These are phyloP conservation scores for Poecilobothrus nobilitatus DNA, from an alignment of 2,888 invertebrate species.

Conservation along the genomic window DNA sequence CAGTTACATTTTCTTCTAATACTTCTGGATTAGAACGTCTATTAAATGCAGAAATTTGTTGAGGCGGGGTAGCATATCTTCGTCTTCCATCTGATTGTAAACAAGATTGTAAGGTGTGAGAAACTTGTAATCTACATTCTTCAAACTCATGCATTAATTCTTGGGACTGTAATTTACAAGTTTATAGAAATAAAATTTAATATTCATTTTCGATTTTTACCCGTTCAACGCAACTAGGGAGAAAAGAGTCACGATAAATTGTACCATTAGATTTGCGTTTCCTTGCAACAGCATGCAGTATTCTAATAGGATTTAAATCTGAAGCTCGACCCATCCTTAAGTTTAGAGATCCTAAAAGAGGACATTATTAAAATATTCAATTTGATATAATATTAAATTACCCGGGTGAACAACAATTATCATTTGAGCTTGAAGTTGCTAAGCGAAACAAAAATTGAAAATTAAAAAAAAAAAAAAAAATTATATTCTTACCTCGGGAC, in stretches of 20 bases:
- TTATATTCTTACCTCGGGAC: slow-evolving; percentile 2
- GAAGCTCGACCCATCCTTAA: slow-evolving; percentile 85
- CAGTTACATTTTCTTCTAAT: slow-evolving; percentile 49
- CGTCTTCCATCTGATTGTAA: slow-evolving; percentile 73
- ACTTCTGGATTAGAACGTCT: slow-evolving; percentile 65
- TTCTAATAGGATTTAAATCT: slow-evolving; percentile 74
- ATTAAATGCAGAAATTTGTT: slow-evolving; percentile 83
- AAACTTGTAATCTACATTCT: slow-evolving; percentile 73
- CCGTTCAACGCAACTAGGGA: slow-evolving; percentile 56
- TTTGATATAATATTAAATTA: neutral
- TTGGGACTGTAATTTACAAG: slow-evolving; percentile 45
- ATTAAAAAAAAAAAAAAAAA: neutral
- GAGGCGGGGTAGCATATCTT: slow-evolving; percentile 75
- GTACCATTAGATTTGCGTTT: slow-evolving; percentile 42
- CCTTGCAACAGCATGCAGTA: slow-evolving; percentile 56
- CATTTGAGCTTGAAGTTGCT: slow-evolving; percentile 67
- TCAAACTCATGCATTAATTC: slow-evolving; percentile 70
- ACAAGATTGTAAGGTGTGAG: slow-evolving; percentile 77
- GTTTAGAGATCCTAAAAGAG: slow-evolving; percentile 58
- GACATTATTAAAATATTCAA: neutral
- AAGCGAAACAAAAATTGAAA: slow-evolving; percentile 29
- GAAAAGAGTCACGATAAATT: slow-evolving; percentile 54
- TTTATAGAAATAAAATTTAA: neutral
- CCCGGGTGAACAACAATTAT: slow-evolving; percentile 90
- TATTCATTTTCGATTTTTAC: slow-evolving; percentile 29